phyloP scores from a whole-genome alignment of 2,888 invertebrate species.

The Arrhopalites spinosus region DNA sequence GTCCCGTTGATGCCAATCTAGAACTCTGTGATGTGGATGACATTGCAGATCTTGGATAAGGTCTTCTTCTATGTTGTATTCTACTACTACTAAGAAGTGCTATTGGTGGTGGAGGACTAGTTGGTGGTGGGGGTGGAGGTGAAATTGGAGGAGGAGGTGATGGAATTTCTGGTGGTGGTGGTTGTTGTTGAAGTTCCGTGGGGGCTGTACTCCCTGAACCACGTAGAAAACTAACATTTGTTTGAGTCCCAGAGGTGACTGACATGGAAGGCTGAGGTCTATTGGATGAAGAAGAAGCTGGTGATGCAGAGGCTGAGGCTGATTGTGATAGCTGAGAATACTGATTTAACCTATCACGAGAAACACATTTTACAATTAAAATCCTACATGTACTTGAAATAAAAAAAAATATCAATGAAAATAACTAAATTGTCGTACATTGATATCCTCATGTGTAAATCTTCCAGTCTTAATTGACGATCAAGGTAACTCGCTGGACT shows the following conservation, averaged over 20 bases:
- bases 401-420: no score
- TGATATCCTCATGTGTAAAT: constrained; percentile 40
- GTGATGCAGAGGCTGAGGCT: background rate
- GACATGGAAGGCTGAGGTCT: constrained; percentile 26
- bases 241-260: constrained; percentile 49
- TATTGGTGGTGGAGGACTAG: background rate
- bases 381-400: no score
- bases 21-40: constrained; percentile 1
- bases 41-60: constrained; percentile 6
- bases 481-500: constrained; percentile 10
- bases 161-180: background rate
- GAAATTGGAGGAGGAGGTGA: background rate
- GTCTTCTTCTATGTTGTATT: constrained; percentile 20
- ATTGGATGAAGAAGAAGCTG: constrained; percentile 6
- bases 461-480: constrained; percentile 40
- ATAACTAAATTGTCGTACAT: no score
- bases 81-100: constrained; percentile 11
- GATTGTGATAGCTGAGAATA: constrained; percentile 1
- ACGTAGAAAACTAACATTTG: constrained; percentile 24
- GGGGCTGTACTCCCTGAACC: constrained; percentile 6
- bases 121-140: background rate
- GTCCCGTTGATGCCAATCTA: background rate
- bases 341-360: background rate
- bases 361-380: no score
- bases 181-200: background rate